Conservation (phyloP, 1,140 invertebrate genomes). For the Bombyx mori region DNA sequence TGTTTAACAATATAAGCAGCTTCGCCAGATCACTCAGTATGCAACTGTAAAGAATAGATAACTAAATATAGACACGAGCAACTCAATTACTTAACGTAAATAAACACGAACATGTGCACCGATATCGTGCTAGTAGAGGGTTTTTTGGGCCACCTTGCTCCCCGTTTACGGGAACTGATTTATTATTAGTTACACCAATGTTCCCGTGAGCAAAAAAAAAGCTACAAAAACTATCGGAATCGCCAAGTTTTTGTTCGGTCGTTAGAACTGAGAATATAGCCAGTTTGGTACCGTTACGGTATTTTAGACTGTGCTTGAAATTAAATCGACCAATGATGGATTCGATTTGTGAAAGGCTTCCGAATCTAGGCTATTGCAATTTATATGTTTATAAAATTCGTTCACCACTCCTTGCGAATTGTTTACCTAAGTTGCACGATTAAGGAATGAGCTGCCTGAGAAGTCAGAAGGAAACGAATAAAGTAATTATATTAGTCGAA, state of each 20-base stretch:
- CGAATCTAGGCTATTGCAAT: no score
- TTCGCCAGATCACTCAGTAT: constrained; percentile 82
- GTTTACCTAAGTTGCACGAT: no score
- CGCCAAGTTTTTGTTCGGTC: constrained; percentile 5
- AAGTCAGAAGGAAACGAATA: no score
- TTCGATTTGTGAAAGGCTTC: no score
- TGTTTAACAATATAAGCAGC: constrained; percentile 80
- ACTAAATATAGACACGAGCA: constrained; percentile 3
- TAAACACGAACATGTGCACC: constrained; percentile 4
- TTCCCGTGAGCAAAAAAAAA: not conserved
- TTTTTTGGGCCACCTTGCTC: constrained; percentile 5
- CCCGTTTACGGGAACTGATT: not conserved
- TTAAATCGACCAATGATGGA: no score
- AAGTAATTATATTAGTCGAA: no score
- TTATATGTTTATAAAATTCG: no score
- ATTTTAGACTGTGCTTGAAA: no score
- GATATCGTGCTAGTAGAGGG: constrained; percentile 1
- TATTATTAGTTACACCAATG: constrained; percentile 2
- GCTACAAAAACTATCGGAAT: not conserved
- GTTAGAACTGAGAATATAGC: not conserved
- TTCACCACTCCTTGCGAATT: no score
- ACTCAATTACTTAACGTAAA: constrained; percentile 4
- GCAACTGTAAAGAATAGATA: constrained; percentile 67
- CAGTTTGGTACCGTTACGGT: no score
- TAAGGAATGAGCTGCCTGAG: no score